phyloP scores from a whole-genome alignment of 2,888 invertebrate genomes.

The Tetanocera ferruginea region DNA sequence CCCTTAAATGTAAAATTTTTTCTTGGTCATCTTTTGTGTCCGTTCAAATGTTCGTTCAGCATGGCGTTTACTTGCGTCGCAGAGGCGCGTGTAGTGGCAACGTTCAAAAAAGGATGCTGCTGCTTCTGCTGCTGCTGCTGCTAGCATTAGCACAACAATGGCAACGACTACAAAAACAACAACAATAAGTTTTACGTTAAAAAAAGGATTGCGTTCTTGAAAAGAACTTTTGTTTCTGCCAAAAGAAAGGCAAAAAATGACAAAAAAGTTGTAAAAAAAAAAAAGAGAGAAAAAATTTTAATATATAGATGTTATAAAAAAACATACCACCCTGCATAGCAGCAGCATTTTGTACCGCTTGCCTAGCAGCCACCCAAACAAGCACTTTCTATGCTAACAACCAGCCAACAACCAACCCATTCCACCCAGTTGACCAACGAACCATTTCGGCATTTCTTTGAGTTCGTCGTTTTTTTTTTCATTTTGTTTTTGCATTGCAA shows the following conservation, averaged over 20 bases:
- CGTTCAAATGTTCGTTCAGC: not conserved
- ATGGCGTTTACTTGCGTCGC: not conserved
- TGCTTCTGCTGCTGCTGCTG: not conserved
- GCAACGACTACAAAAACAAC: not conserved
- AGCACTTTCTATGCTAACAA: not conserved
- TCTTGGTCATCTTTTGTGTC: conserved; percentile 30
- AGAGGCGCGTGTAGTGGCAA: not conserved
- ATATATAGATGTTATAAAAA: not conserved
- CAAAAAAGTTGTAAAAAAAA: not conserved
- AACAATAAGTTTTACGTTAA: not conserved
- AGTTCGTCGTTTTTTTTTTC: conserved; percentile 41
- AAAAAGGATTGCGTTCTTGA: conserved; percentile 11
- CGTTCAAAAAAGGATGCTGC: conserved; percentile 1
- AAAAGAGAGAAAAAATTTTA: not conserved
- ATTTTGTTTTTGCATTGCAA: conserved; percentile 54
- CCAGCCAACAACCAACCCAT: not conserved
- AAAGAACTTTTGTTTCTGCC: not conserved
- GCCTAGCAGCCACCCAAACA: not conserved
- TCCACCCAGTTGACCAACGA: conserved; percentile 19
- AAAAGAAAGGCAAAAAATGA: not conserved
- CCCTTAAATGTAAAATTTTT: conserved; percentile 19
- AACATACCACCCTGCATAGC: not conserved
- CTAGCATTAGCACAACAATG: not conserved
- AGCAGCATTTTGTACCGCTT: not conserved
- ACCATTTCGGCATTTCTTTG: conserved; percentile 4